Conservation (phyloP, 2,113 vertebrate genomes). For the Lagenorhynchus albirostris region DNA sequence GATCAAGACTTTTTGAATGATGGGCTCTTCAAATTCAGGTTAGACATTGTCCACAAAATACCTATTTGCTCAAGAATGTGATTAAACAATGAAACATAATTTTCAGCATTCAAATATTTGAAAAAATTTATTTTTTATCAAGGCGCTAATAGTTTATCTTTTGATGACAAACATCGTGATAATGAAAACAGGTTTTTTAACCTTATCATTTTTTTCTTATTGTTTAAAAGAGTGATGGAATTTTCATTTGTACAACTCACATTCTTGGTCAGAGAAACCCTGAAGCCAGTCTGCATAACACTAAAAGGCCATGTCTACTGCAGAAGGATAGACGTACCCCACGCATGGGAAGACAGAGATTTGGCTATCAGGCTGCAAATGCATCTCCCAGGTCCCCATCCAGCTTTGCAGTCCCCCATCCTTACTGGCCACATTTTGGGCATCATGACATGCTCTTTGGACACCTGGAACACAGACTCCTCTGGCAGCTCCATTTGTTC, state of each 20-base stretch:
- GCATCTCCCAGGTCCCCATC: background rate
- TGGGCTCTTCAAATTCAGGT: background rate
- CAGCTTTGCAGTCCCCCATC: background rate
- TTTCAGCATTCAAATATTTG: background rate
- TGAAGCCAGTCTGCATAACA: background rate
- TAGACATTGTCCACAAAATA: background rate
- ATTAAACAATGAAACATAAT: background rate
- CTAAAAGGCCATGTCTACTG: no score
- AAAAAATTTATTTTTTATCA: background rate
- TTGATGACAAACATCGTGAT: background rate
- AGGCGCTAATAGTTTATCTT: background rate
- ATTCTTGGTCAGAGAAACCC: background rate
- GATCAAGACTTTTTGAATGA: background rate
- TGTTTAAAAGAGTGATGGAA: background rate
- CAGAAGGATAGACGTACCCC: fast-evolving
- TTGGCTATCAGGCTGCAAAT: background rate
- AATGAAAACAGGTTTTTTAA: background rate
- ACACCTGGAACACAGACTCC: background rate
- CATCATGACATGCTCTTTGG: background rate
- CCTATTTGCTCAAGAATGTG: background rate
- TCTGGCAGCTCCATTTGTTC: background rate
- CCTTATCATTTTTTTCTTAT: background rate
- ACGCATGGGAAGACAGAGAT: background rate
- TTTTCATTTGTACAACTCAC: background rate
- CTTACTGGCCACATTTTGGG: background rate